Evolutionary conservation across 2,888 invertebrate genomes (phyloP).

Genomic region (Cephus pulcher): DNA sequence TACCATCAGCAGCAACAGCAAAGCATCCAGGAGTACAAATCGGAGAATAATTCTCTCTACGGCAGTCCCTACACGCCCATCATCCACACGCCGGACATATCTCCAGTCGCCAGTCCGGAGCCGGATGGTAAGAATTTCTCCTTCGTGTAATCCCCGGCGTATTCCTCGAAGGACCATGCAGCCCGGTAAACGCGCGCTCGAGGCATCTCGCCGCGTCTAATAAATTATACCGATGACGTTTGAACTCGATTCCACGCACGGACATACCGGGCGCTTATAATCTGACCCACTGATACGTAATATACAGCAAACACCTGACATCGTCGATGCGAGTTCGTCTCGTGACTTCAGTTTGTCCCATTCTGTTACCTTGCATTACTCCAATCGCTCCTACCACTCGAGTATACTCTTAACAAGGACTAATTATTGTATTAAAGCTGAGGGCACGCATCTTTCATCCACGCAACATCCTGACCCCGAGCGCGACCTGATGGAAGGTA

Average conservation of each 20-base stretch:
- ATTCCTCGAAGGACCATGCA: no score
- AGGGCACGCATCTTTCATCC: constrained; percentile 58
- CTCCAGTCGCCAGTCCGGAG: constrained; percentile 86
- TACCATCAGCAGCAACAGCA: constrained; percentile 66
- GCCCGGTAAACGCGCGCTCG: no score
- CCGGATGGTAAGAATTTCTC: constrained; percentile 71
- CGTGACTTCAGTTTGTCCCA: no score
- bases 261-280: no score
- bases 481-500: constrained; percentile 61
- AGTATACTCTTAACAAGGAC: no score
- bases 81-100: constrained; percentile 85
- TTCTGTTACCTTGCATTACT: no score
- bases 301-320: background rate
- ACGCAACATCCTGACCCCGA: constrained; percentile 60
- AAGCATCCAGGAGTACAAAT: constrained; percentile 63
- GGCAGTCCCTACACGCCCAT: constrained; percentile 65
- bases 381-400: no score
- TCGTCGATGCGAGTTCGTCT: background rate
- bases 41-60: constrained; percentile 64
- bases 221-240: background rate
- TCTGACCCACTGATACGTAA: no score
- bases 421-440: constrained; percentile 40
- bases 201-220: background rate
- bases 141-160: no score
- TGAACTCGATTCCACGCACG: constrained; percentile 4